Base-by-base conservation (phyloP, 2,113 vertebrate genomes). In the Pandion haliaetus region DNA sequence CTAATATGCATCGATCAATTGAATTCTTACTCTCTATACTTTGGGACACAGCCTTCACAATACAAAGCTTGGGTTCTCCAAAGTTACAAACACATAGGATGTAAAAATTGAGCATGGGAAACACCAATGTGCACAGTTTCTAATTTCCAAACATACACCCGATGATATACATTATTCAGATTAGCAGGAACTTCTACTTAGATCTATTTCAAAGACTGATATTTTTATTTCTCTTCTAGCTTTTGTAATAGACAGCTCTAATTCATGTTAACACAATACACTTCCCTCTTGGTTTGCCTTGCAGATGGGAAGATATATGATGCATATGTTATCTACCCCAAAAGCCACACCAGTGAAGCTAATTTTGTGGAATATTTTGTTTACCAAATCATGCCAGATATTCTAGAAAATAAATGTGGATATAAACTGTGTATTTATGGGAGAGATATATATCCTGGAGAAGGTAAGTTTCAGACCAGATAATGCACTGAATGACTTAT, bases 241-340 rank as follows among this genome's bases (percentile, higher is more conserved):
- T 92, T 89, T 88, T 94, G 45, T 59, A 88, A 49, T 17, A 88
- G 45, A 40, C 26, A 70, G 9, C 38, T 88, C 29, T 91, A 67
- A 85, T 66, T 26, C 17, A 72, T 31, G n/a, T 45, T 92, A 38
- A 74, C n/a, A 52, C 28, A 17, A 40, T 23, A 18, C 8, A 12
- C 10, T 66, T 91, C 24, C 34, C 10, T 84, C 47, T 85, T 92
- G 18, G 49, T 97, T 90, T 95, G 21, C 19, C 58, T 97, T 95
- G 88, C 94, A 92, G 99, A 99, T 94, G 99, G 98, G 42, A 99
- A 99, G 94, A 81, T 98, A 79, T 99, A 99, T 12, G 99, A 99
- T 57, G 99, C 99, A 1, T 99, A 99, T 20, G 93, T 99, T 61
- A 98, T 99, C n/a, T 99, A 98, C 82, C 98, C 99, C 1, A 97